Conservation (phyloP, 2,113 vertebrate genomes). For the Buteo buteo region DNA sequence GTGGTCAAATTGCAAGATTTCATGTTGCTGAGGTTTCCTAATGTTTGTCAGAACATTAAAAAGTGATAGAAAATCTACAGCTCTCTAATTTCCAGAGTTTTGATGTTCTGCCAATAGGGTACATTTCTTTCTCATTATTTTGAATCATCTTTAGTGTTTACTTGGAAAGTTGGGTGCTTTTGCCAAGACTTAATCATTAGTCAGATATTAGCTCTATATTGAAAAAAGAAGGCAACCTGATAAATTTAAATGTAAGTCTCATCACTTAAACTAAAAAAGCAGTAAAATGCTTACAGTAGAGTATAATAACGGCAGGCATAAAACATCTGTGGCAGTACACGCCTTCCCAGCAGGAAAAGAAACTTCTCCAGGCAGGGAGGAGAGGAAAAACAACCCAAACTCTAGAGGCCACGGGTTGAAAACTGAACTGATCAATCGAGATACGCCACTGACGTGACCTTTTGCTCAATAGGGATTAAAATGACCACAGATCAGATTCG, state of each 20-base stretch:
- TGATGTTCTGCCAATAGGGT: neutral
- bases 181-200: neutral
- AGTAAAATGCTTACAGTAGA: neutral
- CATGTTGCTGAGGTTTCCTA: neutral
- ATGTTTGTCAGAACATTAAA: neutral
- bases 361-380: too few species aligned
- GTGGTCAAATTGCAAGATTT: neutral
- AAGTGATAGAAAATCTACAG: neutral
- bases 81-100: neutral
- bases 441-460: too few species aligned
- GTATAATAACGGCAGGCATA: neutral
- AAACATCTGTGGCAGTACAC: neutral
- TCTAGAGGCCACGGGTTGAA: too few species aligned
- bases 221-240: neutral
- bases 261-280: neutral
- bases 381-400: too few species aligned
- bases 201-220: neutral
- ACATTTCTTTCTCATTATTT: neutral
- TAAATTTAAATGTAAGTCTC: neutral
- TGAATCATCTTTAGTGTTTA: neutral
- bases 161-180: neutral
- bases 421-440: too few species aligned
- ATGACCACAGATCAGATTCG: too few species aligned
- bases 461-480: too few species aligned
- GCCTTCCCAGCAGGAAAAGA: too few species aligned